Conservation (phyloP, 1,140 invertebrate species). For the Cyphomyrmex costatus region DNA sequence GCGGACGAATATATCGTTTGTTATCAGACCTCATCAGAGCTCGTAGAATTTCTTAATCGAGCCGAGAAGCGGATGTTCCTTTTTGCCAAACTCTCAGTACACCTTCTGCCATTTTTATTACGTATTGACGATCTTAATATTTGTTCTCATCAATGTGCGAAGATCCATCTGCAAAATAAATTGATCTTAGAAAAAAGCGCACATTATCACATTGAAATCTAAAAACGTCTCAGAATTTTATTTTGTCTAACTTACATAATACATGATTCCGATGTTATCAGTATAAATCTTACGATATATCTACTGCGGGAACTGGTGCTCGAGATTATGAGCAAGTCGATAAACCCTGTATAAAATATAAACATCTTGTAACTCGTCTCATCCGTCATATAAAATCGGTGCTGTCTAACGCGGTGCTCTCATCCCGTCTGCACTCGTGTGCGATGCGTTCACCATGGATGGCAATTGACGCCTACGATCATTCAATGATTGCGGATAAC, state of each 20-base stretch:
- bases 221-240: constrained; percentile 8
- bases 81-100: constrained; percentile 33
- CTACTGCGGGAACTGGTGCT: not conserved
- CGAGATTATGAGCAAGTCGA: constrained; percentile 9
- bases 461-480: constrained; percentile 56
- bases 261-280: constrained; percentile 19
- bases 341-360: not conserved
- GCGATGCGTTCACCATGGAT: not conserved
- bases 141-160: constrained; percentile 35
- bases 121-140: constrained; percentile 56
- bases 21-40: constrained; percentile 34
- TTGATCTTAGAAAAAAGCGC: not conserved
- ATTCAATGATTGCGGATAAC: constrained; percentile 42
- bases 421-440: not conserved
- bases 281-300: constrained; percentile 5
- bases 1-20: not conserved
- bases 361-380: constrained; percentile 4
- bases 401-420: not conserved
- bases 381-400: not conserved
- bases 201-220: not conserved
- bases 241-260: not conserved
- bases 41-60: constrained; percentile 55
- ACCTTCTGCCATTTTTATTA: constrained; percentile 50
- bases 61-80: constrained; percentile 29
- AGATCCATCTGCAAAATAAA: not conserved